Conservation (phyloP, 2,113 vertebrate species). For the Psilopogon haemacephalus region DNA sequence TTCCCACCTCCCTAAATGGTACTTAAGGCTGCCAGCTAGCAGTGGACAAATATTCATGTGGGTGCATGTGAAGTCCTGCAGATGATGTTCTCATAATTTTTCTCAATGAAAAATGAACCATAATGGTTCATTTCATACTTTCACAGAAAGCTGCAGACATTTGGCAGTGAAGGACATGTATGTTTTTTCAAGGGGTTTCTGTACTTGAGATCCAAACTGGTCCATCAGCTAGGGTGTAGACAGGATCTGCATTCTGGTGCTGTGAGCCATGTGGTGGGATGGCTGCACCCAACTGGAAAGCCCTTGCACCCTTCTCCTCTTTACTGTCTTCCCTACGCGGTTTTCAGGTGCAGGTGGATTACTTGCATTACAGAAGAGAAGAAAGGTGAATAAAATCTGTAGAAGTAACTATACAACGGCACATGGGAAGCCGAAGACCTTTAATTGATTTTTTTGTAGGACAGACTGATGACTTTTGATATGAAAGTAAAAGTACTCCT, state of each 20-base stretch:
- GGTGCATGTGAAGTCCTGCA: fast-evolving
- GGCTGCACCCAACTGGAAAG: not conserved
- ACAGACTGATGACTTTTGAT: not conserved
- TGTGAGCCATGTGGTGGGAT: not conserved
- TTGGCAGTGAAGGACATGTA: not conserved
- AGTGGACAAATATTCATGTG: not conserved
- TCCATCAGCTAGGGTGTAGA: not conserved
- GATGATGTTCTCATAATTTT: not conserved
- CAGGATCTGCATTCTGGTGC: not conserved
- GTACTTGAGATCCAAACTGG: not conserved
- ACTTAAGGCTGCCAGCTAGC: not conserved
- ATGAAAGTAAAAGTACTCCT: not conserved
- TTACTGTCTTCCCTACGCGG: not conserved
- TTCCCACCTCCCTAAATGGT: not conserved
- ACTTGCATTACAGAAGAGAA: not conserved
- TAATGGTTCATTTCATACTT: not conserved
- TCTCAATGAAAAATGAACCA: not conserved
- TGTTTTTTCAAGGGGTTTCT: not conserved
- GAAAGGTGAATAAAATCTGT: not conserved
- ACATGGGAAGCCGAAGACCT: not conserved
- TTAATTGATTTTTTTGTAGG: not conserved
- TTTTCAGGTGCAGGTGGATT: not conserved
- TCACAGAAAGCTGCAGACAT: not conserved
- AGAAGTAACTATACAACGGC: not conserved
- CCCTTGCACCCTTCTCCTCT: not conserved